Percentiles rank a stretch among this genome's conserved stretches.
Conservation (phyloP, 2,113 vertebrate species). For the Archilochus colubris region DNA sequence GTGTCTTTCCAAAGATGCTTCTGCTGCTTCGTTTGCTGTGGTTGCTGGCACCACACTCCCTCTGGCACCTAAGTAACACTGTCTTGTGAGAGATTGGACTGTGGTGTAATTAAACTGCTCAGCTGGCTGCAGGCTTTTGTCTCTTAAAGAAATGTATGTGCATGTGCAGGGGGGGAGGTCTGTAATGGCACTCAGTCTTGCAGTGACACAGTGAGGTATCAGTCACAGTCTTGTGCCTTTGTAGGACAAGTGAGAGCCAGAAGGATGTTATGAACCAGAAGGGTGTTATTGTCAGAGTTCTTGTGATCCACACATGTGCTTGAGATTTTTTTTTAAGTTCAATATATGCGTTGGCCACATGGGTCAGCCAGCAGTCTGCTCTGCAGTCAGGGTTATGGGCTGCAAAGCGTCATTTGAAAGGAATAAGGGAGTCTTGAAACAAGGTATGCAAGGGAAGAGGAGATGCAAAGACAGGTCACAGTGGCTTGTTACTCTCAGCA, state of each 20-base stretch:
- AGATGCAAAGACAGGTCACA: not conserved
- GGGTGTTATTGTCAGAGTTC: not conserved
- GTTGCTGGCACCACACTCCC: not conserved
- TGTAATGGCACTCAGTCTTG: not conserved
- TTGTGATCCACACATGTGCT: not conserved
- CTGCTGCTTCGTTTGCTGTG: not conserved
- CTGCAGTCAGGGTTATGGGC: not conserved
- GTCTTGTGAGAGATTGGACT: not conserved
- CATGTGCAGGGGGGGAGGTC: not conserved
- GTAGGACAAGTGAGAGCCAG: not conserved
- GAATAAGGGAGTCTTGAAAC: not conserved
- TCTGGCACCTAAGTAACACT: not conserved
- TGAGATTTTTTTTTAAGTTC: not conserved
- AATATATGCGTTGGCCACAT: not conserved
- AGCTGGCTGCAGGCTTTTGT: not conserved
- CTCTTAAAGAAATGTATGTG: not conserved
- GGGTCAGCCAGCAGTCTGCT: not conserved
- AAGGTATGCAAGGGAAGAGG: not conserved
- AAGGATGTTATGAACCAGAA: not conserved
- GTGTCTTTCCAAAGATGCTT: not conserved
- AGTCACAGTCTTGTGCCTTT: not conserved
- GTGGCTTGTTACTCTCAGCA: not conserved
- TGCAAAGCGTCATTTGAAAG: not conserved
- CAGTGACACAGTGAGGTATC: accelerated
- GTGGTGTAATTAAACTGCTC: not conserved